Evolutionary conservation across 2,797 vertebrate species (phyloP), one percentile per base, ranked within the genome.

Genomic region (Sciurus carolinensis): DNA sequence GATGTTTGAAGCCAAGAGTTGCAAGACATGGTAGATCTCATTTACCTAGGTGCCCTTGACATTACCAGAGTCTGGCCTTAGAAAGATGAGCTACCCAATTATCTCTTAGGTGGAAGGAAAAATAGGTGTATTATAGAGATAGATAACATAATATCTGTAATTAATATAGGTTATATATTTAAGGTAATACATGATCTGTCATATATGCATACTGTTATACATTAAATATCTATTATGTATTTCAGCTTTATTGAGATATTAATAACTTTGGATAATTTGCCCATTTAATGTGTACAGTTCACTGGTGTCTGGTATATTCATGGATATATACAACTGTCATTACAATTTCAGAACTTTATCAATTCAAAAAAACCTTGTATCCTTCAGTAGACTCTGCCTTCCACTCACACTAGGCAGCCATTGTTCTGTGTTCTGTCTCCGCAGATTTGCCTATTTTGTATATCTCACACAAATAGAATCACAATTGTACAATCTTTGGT

Each of bases 271-370:
- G 89, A 75, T 33, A 80, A 66, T 57, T 42, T 36, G 90, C 66
- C 20, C 17, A 73, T 33, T 87, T 86, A 75, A 71, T 73, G 30
- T 69, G 1, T 57, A 72, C 10, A 62, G 59, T 52, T 30, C 18
- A 82, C 4, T 42, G 20, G 28, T 75, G 75, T 84, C 94, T 44
- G 66, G n/a, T 72, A 73, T 81, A 79, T 36, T 95, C 69, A 69
- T 22, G 54, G 11, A 76, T 77, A 59, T 14, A 6, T 50, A 6
- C 59, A 81, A 52, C 13, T 33, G 42, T 89, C 22, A 62, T 47
- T 20, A 44, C 3, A 71, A 94, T 67, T 96, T 94, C 85, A 82
- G 30, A 42, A 82, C 62, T 91, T 91, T 33, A 59, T 85, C 62
- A 91, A 76, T 15, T 87, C 17, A 59, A 59, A 89, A 76, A 89